Evolutionary conservation across 2,797 vertebrate species (phyloP).

Genomic region (Crocodylus rhombifer): DNA sequence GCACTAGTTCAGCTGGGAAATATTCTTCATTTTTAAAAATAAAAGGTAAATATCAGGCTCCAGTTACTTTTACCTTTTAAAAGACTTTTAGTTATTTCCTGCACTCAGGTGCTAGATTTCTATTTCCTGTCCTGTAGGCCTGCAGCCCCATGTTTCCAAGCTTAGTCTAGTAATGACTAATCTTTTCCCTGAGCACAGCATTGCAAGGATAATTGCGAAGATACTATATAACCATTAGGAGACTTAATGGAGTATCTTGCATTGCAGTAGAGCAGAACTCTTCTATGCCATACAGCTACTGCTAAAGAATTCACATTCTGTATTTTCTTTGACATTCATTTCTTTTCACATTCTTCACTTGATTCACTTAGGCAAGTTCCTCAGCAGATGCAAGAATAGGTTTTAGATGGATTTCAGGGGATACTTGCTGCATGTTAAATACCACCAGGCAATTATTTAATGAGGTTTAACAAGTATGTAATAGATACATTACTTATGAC

Average conservation of each 20-base stretch:
- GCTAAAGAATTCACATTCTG: slow-evolving; percentile 9
- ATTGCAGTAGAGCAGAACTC: background rate
- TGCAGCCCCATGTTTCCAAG: background rate
- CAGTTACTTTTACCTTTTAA: background rate
- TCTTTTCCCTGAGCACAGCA: background rate
- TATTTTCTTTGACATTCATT: slow-evolving; percentile 6
- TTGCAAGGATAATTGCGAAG: slow-evolving; percentile 32
- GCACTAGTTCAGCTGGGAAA: slow-evolving; percentile 12
- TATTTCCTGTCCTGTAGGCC: background rate
- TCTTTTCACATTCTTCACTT: background rate
- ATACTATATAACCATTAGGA: background rate
- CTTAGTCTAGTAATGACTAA: slow-evolving; percentile 8
- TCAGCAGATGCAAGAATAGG: slow-evolving; percentile 72
- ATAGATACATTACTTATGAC: slow-evolving; percentile 71
- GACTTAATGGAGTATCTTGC: slow-evolving; percentile 35
- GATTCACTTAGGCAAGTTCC: slow-evolving; percentile 15
- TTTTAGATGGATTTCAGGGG: slow-evolving; percentile 59
- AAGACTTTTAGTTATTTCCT: background rate
- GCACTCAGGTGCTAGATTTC: background rate
- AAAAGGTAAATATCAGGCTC: background rate
- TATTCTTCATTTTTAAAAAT: background rate
- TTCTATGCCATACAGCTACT: background rate
- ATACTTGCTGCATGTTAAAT: slow-evolving; percentile 74
- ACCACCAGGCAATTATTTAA: slow-evolving; percentile 78
- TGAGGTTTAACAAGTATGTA: slow-evolving; percentile 68